Percentiles rank a stretch among this genome's conserved stretches.
phyloP scores from a whole-genome alignment of 2,888 invertebrate genomes.

The Lasioglossum zephyrum region DNA sequence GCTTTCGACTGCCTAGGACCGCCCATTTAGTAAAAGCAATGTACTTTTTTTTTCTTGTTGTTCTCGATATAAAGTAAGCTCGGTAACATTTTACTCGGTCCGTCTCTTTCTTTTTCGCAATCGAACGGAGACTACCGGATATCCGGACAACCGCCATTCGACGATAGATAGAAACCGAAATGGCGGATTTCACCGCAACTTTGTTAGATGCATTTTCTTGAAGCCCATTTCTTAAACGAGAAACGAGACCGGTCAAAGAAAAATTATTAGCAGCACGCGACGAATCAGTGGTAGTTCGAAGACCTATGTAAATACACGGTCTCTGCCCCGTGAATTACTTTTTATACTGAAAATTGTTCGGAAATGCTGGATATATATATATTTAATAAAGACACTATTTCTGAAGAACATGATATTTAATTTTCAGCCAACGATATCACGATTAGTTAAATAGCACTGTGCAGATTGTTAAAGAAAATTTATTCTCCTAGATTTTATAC shows the following conservation, averaged over 20 bases:
- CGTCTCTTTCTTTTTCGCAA: constrained; percentile 2
- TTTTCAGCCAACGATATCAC: constrained; percentile 32
- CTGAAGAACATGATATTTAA: constrained; percentile 37
- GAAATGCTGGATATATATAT: constrained; percentile 31
- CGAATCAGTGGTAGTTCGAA: constrained; percentile 30
- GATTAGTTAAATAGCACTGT: background rate
- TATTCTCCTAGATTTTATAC: background rate
- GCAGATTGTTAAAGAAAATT: constrained; percentile 19
- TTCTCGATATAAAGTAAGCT: constrained; percentile 1
- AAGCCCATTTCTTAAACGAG: background rate
- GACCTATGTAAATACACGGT: constrained; percentile 45
- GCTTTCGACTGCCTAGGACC: background rate
- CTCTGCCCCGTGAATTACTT: constrained; percentile 33
- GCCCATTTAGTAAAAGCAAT: constrained; percentile 38
- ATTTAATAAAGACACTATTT: constrained; percentile 46
- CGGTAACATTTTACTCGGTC: background rate
- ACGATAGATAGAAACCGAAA: constrained; percentile 14
- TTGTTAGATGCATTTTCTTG: background rate
- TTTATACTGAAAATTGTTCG: constrained; percentile 52
- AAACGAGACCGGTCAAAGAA: constrained; percentile 21
- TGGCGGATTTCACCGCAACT: background rate
- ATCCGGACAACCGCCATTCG: constrained; percentile 23
- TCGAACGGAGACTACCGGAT: too few relatives aligned
- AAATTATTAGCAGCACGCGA: constrained; percentile 55
- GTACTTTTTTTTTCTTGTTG: background rate